A percentile compares a stretch with the other conserved stretches of the same genome.
phyloP scores from a whole-genome alignment of 2,113 vertebrate genomes.

The Bombycilla garrulus region DNA sequence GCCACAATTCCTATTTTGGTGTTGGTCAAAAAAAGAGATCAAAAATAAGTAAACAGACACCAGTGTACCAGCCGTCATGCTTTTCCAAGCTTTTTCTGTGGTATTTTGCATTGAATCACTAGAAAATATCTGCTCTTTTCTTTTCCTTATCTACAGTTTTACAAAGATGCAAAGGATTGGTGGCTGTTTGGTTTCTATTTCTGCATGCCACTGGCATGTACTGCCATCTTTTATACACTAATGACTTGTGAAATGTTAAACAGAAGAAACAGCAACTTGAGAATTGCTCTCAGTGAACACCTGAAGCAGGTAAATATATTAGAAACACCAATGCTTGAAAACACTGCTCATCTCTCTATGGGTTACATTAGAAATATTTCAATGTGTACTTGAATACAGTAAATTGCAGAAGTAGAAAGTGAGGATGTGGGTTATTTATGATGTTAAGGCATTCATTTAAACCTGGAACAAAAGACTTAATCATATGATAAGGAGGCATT shows the following conservation, averaged over 20 bases:
- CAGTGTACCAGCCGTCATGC: background rate
- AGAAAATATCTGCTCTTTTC: background rate
- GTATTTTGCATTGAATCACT: background rate
- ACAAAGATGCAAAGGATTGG: slow-evolving; percentile 89
- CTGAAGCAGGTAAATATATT: slow-evolving; percentile 88
- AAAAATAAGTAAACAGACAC: background rate
- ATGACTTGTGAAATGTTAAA: slow-evolving; percentile 98
- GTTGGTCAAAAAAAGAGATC: background rate
- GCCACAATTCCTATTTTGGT: background rate
- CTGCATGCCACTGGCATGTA: slow-evolving; percentile 89
- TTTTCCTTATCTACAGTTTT: slow-evolving; percentile 76
- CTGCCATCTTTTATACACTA: slow-evolving; percentile 90
- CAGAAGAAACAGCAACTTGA: slow-evolving; percentile 90
- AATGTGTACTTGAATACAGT: background rate
- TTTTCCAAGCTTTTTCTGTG: background rate
- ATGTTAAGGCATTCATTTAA: background rate
- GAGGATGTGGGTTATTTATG: background rate
- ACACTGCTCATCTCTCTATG: background rate
- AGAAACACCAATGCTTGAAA: background rate
- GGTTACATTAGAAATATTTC: background rate
- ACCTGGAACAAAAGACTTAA: background rate
- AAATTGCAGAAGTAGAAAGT: background rate
- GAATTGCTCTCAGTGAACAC: slow-evolving; percentile 94
- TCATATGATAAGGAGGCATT: background rate
- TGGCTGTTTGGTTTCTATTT: slow-evolving; percentile 98